Percentiles rank a stretch among this genome's conserved stretches.
These are phyloP conservation scores for Coreius guichenoti DNA, from an alignment of 2,797 vertebrate genomes.

Conservation along the genomic window DNA sequence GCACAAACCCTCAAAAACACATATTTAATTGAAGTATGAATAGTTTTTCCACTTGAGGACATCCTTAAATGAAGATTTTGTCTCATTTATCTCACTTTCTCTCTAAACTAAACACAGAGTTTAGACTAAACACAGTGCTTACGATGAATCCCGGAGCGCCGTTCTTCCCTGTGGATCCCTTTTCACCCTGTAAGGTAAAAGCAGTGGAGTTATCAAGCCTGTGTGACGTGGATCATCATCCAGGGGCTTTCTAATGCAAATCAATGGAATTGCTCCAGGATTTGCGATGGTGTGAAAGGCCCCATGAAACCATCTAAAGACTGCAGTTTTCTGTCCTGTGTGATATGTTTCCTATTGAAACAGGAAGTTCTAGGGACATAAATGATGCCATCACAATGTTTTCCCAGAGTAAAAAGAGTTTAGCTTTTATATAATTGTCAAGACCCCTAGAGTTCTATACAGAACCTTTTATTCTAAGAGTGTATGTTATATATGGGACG, in stretches of 20 bases:
- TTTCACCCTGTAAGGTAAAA: constrained; percentile 84
- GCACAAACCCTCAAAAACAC: neutral
- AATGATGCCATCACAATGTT: neutral
- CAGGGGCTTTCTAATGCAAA: neutral
- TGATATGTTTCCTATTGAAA: neutral
- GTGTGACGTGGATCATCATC: neutral
- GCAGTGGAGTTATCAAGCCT: neutral
- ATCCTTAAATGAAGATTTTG: neutral
- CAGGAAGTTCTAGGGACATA: neutral
- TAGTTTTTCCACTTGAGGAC: neutral
- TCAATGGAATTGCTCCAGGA: neutral
- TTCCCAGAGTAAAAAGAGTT: neutral
- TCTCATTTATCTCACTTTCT: neutral
- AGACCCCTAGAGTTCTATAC: no score
- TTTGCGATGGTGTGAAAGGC: neutral
- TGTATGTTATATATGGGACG: no score
- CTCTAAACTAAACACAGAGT: no score
- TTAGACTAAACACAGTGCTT: constrained; percentile 74
- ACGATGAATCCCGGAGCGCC: constrained; percentile 88
- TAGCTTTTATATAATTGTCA: neutral
- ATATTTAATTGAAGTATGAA: neutral
- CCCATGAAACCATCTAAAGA: neutral
- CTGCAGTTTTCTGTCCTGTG: neutral
- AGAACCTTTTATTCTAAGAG: neutral
- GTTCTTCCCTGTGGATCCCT: constrained; percentile 84